Evolutionary conservation across 2,888 invertebrate genomes (phyloP).

Genomic region (Meganola albula): DNA sequence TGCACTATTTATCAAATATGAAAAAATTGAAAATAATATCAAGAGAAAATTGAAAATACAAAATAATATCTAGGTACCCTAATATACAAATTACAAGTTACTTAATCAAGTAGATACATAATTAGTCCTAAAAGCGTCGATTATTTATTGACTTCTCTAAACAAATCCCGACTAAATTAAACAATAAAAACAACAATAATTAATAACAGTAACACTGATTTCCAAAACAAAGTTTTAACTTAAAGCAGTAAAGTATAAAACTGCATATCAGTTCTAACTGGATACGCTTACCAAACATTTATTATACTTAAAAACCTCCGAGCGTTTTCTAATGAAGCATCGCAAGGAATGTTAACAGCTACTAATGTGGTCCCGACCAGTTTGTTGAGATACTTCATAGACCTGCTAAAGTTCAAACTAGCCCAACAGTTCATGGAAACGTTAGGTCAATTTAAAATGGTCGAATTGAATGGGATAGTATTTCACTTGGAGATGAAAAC

Average conservation of each 20-base stretch:
- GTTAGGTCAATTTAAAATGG: conserved; percentile 30
- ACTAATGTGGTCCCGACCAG: conserved; percentile 37
- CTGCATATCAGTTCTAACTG: conserved; percentile 9
- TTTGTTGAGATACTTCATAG: conserved; percentile 18
- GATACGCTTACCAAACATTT: conserved; percentile 20
- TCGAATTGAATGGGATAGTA: conserved; percentile 31
- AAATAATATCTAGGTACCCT: too few relatives aligned
- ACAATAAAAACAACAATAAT: too few relatives aligned
- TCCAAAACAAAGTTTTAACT: background rate
- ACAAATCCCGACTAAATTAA: too few relatives aligned
- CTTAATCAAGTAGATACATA: too few relatives aligned
- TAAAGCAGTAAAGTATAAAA: conserved; percentile 5
- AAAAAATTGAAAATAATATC: too few relatives aligned
- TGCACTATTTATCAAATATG: too few relatives aligned
- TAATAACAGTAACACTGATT: too few relatives aligned
- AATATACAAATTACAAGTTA: too few relatives aligned
- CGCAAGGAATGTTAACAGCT: conserved; percentile 45
- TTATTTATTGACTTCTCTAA: too few relatives aligned
- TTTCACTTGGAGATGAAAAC: conserved; percentile 47
- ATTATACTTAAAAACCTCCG: conserved; percentile 43
- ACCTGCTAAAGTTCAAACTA: background rate
- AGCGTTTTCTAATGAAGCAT: conserved; percentile 48
- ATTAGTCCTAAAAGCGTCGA: too few relatives aligned
- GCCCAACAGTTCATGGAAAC: background rate
- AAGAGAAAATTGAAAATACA: too few relatives aligned